phyloP scores from a whole-genome alignment of 2,888 invertebrate species.

The Malthinus flaveolus region DNA sequence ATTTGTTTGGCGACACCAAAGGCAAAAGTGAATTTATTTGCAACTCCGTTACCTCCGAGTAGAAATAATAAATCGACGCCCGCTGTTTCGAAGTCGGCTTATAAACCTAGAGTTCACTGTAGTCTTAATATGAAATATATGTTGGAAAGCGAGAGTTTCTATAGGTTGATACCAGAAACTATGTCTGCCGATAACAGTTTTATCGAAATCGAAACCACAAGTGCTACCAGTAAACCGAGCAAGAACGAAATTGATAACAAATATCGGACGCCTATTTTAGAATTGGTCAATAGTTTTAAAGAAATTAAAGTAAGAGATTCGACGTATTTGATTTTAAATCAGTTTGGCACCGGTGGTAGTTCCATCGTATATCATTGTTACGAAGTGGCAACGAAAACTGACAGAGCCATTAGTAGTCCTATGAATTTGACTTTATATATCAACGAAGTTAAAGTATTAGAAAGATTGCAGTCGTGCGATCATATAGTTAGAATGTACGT shows the following conservation, averaged over 20 bases:
- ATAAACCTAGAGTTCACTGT: neutral
- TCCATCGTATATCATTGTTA: slow-evolving; percentile 81
- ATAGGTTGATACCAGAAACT: neutral
- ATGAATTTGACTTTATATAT: slow-evolving; percentile 75
- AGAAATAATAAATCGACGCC: neutral
- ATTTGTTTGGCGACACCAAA: too few relatives aligned
- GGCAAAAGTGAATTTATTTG: too few relatives aligned
- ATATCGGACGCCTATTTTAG: too few relatives aligned
- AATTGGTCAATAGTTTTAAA: slow-evolving; percentile 43
- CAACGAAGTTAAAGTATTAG: slow-evolving; percentile 85
- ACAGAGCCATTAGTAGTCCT: slow-evolving; percentile 76
- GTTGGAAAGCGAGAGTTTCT: neutral
- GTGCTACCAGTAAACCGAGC: too few relatives aligned
- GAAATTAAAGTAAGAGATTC: slow-evolving; percentile 69
- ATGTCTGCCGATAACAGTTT: too few relatives aligned
- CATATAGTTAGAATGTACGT: slow-evolving; percentile 84
- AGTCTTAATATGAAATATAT: too few relatives aligned
- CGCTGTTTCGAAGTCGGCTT: neutral
- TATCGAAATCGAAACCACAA: too few relatives aligned
- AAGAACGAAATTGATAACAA: too few relatives aligned
- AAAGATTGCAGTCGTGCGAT: slow-evolving; percentile 78
- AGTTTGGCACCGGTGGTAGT: slow-evolving; percentile 87
- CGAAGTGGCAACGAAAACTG: slow-evolving; percentile 59
- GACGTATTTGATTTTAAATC: slow-evolving; percentile 72
- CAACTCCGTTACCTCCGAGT: too few relatives aligned